Conservation (phyloP, 2,797 vertebrate genomes). For the Ceryle rudis region DNA sequence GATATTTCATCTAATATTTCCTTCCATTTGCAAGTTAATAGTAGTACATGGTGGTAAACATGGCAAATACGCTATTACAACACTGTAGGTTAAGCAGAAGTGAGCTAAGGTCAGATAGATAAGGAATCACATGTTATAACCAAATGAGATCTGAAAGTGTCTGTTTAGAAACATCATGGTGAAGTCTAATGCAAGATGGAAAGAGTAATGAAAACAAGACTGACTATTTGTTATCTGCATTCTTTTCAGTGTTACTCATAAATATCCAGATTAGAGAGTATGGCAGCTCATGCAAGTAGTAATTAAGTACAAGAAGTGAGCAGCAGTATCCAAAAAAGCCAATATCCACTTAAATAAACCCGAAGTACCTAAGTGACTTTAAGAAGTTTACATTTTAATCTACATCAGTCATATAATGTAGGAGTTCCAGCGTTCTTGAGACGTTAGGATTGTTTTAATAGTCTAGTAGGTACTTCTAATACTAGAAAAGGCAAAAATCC, state of each 20-base stretch:
- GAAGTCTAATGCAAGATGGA: background rate
- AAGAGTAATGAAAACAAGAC: background rate
- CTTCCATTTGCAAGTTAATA: background rate
- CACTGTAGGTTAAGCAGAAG: background rate
- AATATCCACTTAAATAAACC: background rate
- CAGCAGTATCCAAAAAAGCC: background rate
- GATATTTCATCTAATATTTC: background rate
- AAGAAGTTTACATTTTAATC: background rate
- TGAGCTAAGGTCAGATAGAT: background rate
- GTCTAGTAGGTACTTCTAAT: background rate
- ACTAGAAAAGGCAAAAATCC: background rate
- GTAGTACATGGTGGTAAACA: background rate
- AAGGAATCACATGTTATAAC: background rate
- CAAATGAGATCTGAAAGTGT: background rate
- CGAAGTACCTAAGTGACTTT: background rate
- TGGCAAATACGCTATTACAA: rapidly evolving
- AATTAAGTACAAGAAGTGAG: background rate
- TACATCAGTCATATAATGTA: background rate
- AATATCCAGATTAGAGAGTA: too few species aligned
- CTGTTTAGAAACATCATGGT: background rate
- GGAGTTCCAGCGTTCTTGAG: background rate
- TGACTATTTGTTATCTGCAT: background rate
- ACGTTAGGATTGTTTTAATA: background rate
- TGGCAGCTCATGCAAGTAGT: background rate
- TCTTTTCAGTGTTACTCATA: background rate